Conservation (phyloP, 2,888 invertebrate species). For the Drosophila austrosaltans region DNA sequence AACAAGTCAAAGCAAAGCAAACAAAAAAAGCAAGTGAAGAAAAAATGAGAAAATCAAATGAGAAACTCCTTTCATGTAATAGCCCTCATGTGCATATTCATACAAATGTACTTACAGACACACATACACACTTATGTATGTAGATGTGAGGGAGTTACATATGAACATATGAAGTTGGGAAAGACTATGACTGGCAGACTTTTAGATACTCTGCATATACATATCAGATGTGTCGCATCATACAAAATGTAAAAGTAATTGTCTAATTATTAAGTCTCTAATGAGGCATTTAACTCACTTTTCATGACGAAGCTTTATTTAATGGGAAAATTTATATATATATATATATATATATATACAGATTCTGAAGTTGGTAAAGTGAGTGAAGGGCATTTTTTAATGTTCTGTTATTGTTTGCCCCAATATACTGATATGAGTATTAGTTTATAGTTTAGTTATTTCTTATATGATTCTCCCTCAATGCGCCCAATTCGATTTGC, state of each 20-base stretch:
- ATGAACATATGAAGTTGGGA: neutral
- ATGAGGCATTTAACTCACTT: neutral
- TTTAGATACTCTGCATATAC: neutral
- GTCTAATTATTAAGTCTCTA: neutral
- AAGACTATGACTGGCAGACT: neutral
- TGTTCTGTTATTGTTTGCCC: too few relatives aligned
- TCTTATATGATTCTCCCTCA: too few relatives aligned
- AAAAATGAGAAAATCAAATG: slow-evolving; percentile 35
- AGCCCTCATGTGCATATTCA: slow-evolving; percentile 34
- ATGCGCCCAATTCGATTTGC: too few relatives aligned
- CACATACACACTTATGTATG: neutral
- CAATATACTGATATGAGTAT: too few relatives aligned
- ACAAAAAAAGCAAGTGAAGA: slow-evolving; percentile 17
- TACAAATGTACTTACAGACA: neutral
- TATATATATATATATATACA: too few relatives aligned
- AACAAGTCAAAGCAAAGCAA: slow-evolving; percentile 48
- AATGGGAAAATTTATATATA: too few relatives aligned
- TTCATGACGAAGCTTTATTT: too few relatives aligned
- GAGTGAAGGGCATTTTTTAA: too few relatives aligned
- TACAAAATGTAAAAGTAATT: neutral
- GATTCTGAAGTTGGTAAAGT: too few relatives aligned
- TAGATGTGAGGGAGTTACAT: neutral
- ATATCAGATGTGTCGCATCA: neutral
- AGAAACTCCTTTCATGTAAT: slow-evolving; percentile 52
- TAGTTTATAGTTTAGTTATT: too few relatives aligned